Evolutionary conservation across 2,113 vertebrate genomes (phyloP), one percentile per base, ranked within the genome.

Genomic region (Panthera leo): DNA sequence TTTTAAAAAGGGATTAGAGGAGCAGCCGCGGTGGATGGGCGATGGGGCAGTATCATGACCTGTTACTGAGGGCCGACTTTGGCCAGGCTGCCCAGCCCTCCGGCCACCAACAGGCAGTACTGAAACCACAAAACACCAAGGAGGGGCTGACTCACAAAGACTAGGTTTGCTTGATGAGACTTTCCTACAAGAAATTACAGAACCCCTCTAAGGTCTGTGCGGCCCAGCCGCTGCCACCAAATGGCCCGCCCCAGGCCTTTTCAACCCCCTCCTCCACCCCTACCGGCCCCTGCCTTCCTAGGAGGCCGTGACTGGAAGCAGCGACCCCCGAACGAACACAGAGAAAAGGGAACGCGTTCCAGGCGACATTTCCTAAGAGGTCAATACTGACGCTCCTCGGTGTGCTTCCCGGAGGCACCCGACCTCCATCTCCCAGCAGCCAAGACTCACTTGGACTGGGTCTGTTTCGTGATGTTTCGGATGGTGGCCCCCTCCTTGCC

Each of bases 401-500:
- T 1, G 21, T 51, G n/a, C 13, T 39, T 51, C 58, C 65, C 21
- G 34, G 31, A 82, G 19, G 25, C 2, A 5, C 78, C 45, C 84
- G 34, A 48, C n/a, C 31, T 11, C 87, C 19, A 15, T 0, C 8
- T 7, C 89, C 93, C 48, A 25, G 7, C 10, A 10, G 23, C 29
- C 2, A 0, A 0, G 42, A 98, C 99, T 99, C 98, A 99, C 99
- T 99, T 99, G 99, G 99, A 99, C 97, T 99, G 99, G 0, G 99
- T 99, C 98, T 99, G 99, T 95, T 99, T 99, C 83, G 99, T 99
- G 98, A 99, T 99, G 98, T 99, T 99, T 63, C 99, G 98, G 93
- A 99, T 99, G 98, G 99, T 99, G 98, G 99, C 99, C 0, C 99
- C 99, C 94, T 99, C 99, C 96, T 99, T 99, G 98, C 99, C 99